Base-by-base conservation (phyloP, 2,888 invertebrate species). In the Eupithecia subfuscata region DNA sequence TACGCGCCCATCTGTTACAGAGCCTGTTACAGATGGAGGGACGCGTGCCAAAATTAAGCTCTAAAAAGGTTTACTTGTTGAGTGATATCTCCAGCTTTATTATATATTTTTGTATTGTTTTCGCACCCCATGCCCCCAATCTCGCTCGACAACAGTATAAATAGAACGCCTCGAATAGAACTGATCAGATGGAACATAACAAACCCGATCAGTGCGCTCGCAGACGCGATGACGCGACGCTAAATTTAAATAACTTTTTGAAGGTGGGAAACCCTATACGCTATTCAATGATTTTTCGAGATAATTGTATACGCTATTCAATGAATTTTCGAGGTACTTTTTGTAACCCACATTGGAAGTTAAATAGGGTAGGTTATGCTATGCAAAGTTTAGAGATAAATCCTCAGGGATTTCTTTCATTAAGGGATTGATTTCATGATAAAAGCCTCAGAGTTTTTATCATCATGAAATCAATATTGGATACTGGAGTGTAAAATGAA, bases 181-280 rank as follows among this genome's bases (percentile, higher is more conserved):
- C 82, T 80, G 85, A 88, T 89, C 87, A 82, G 86, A 87, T 90
- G 89, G 88, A 85, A 88, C 88, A 92, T 91, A 92, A 91, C 92
- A 91, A 89, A 87, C 82, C 89, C 86, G 91, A 89, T 90, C 67
- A 90, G 91, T 90, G 90, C 87, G 87, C 87, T 87, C 90, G 88
- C 90, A 87, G 87, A 86, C 87, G 85, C 79, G 18, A 85, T 90
- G 91, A 93, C 94, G 94, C 92, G 91, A 6, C 63, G 25, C 81
- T 87, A 88, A 85, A 89, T 86, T 86, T 90, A 88, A 82, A 85
- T 74, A 22, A 43, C 43, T 56, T 52, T 70, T 70, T 52, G 67
- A 71, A 56, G 60, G 70, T 85, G 89, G 90, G 92, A 92, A 91
- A 94, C 86, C 87, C 91, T 92, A 93, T 88, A 90, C 90, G 86